Evolutionary conservation across 2,113 vertebrate species (phyloP).

Genomic region (Austrofundulus limnaeus): DNA sequence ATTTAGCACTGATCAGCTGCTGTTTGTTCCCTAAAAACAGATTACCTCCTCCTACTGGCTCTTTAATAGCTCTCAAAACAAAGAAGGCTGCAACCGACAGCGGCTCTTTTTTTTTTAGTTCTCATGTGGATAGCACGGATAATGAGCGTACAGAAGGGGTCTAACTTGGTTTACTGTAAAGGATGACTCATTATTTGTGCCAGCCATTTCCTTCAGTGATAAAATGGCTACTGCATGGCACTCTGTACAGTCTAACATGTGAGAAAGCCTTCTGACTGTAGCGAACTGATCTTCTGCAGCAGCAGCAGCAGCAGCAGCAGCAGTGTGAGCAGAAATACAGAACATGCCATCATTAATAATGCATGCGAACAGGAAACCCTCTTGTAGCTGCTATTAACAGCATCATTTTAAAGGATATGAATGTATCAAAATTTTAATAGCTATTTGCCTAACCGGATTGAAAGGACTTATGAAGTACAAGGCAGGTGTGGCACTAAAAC

Average conservation of each 20-base stretch:
- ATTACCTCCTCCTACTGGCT: not conserved
- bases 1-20: not conserved
- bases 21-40: not conserved
- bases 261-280: slow-evolving; percentile 1
- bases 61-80: slow-evolving; percentile 5
- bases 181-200: slow-evolving; percentile 58
- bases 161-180: slow-evolving; percentile 34
- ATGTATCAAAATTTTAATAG: slow-evolving; percentile 99
- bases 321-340: slow-evolving; percentile 31
- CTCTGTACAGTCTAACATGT: slow-evolving; percentile 9
- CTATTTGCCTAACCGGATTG: slow-evolving; percentile 94
- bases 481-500: slow-evolving; percentile 98
- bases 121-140: slow-evolving; percentile 24
- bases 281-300: slow-evolving; percentile 1
- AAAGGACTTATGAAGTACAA: slow-evolving; percentile 99
- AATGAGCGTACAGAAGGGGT: slow-evolving; percentile 21
- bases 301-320: slow-evolving; percentile 41
- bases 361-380: slow-evolving; percentile 47
- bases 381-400: slow-evolving; percentile 47
- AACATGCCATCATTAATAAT: slow-evolving; percentile 61
- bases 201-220: slow-evolving; percentile 26
- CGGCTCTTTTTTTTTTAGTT: not conserved
- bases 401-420: slow-evolving; percentile 94
- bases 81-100: not conserved
- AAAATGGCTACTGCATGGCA: slow-evolving; percentile 39